Evolutionary conservation across 2,888 invertebrate species (phyloP).

Genomic region (Serrognathus titanus): DNA sequence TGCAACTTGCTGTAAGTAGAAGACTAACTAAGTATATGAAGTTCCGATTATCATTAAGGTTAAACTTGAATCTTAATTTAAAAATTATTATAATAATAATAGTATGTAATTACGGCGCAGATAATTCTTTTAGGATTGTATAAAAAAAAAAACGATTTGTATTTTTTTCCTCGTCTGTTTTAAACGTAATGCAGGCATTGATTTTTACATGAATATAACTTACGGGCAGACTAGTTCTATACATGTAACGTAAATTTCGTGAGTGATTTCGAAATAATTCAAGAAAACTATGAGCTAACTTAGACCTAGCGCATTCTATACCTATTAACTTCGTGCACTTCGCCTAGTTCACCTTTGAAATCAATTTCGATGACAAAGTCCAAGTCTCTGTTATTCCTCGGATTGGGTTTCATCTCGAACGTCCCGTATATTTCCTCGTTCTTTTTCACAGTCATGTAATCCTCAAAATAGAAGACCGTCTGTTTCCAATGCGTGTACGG

Average conservation of each 20-base stretch:
- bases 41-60: no score
- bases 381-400: conserved; percentile 92
- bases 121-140: no score
- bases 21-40: no score
- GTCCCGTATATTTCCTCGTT: conserved; percentile 90
- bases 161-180: no score
- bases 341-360: conserved; percentile 86
- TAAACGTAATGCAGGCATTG: no score
- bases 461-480: conserved; percentile 94
- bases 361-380: conserved; percentile 92
- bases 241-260: conserved; percentile 1
- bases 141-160: no score
- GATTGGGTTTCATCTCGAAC: conserved; percentile 94
- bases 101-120: no score
- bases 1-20: no score
- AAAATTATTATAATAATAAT: no score
- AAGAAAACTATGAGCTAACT: no score
- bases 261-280: neutral
- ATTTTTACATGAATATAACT: conserved; percentile 8
- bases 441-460: conserved; percentile 95
- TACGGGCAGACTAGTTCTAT: conserved; percentile 8
- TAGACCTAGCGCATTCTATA: conserved; percentile 82
- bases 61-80: no score
- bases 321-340: conserved; percentile 79
- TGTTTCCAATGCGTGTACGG: conserved; percentile 99